Evolutionary conservation across 2,797 vertebrate species (phyloP), one percentile per base, ranked within the genome.

Genomic region (Eulemur coronatus): DNA sequence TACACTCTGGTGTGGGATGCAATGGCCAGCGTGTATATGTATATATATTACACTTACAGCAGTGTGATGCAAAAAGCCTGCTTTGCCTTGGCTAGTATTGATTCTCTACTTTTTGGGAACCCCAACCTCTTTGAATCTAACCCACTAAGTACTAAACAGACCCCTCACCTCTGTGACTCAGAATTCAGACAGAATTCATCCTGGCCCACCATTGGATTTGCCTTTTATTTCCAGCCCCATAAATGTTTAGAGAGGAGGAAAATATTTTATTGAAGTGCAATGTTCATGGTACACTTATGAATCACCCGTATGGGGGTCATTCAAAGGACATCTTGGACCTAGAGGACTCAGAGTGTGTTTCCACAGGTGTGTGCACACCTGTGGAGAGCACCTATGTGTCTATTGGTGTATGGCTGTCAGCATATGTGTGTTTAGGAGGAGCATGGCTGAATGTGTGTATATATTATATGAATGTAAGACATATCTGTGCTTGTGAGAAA

Each of bases 241-340:
- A 78, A 73, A 65, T 59, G 55, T 50, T 95, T 59, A 82, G 14
- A 61, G 33, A 96, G 43, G 79, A 94, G 57, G n/a, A 38, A 94
- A 70, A 75, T 79, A 82, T 61, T 97, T 97, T 89, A 95, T 82
- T 97, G 38, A 96, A 82, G n/a, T 69, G 26, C 85, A 95, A 69
- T 20, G 89, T 82, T 7, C 33, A 94, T 73, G 50, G 46, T 94
- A 92, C 30, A 73, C 48, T 87, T 95, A 61, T 35, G n/a, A 78
- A 26, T 50, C 12, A 24, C 41, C 59, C 55, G 50, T 30, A 6
- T 24, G 10, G 18, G 52, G 28, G 57, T 4, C 13, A 92, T 92
- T 67, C 33, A 81, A 94, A 85, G 46, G 72, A 67, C 35, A 88
- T 55, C 22, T 91, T 78, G 33, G 59, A 84, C 43, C 13, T 50